Evolutionary conservation across 2,113 vertebrate species (phyloP), one percentile per base, ranked within the genome.

Genomic region (Oostethus manadensis): DNA sequence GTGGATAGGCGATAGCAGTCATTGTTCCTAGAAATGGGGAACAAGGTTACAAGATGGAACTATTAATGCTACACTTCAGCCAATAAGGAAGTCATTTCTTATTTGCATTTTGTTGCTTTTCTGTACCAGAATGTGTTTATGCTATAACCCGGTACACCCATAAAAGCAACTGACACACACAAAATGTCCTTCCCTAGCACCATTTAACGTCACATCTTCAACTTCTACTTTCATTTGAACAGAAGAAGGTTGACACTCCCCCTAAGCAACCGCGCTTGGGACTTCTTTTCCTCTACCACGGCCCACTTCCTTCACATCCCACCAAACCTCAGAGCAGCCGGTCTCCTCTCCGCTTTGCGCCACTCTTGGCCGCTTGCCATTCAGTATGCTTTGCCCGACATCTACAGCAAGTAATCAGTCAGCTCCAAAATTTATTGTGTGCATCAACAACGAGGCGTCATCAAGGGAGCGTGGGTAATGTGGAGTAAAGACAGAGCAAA

Each of bases 391-490:
- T 29, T 17, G 11, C 23, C 42, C 13, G 38, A 42, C 38, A 3
- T 21, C 46, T 47, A 47, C 10, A 20, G 45, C 45, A 47, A n/a
- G 9, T 47, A 60, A 51, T 51, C 45, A 53, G 59, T 46, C 55
- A 67, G 48, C 63, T 64, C 38, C 38, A 9, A 3, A 13, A 40
- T 40, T 10, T 42, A 42, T 42, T 42, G 38, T 42, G 38, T 42
- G 38, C 38, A 42, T 42, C 29, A 6, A 33, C 29, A 33, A 4
- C 29, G 49, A 54, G 46, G n/a, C 6, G 20, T 20, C 47, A 20
- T 56, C 10, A 15, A 29, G 75, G 71, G 68, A 67, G 55, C 4
- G 29, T 68, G 75, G 76, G 75, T 80, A 73, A 80, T 74, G 70
- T 63, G 54, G 66, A 80, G 60, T 46, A 64, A 73, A 80, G 71